A percentile compares a stretch with the other conserved stretches of the same genome.
Evolutionary conservation across 2,113 vertebrate species (phyloP).

Genomic region (Pimephales promelas): DNA sequence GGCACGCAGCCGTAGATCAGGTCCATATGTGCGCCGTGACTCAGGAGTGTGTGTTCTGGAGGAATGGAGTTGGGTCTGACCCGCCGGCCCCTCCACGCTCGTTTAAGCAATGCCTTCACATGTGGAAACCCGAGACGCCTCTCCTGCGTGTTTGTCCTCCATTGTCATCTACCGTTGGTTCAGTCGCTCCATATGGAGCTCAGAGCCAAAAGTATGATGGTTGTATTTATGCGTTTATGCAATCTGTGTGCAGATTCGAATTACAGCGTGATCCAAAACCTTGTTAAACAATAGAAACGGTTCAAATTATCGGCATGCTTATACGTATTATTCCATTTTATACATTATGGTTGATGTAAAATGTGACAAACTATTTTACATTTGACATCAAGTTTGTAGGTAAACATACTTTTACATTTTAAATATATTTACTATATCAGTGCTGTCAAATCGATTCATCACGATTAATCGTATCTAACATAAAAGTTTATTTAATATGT

Average conservation of each 20-base stretch:
- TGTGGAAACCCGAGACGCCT: slow-evolving; percentile 16
- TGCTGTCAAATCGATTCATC: no score
- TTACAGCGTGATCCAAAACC: background rate
- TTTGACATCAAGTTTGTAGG: no score
- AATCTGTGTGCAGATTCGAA: background rate
- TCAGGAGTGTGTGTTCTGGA: slow-evolving; percentile 36
- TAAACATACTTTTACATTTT: no score
- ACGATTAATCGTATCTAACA: no score
- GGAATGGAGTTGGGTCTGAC: slow-evolving; percentile 41
- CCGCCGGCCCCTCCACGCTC: slow-evolving; percentile 21
- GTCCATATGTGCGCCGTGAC: slow-evolving; percentile 26
- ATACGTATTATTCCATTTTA: background rate
- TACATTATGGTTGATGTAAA: background rate
- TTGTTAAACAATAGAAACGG: background rate
- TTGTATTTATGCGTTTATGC: slow-evolving; percentile 12
- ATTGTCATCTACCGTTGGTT: slow-evolving; percentile 14
- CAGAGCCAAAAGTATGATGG: background rate
- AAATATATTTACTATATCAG: no score
- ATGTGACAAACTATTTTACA: background rate
- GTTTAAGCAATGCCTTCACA: slow-evolving; percentile 25
- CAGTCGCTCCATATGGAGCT: slow-evolving; percentile 21
- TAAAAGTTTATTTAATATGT: no score
- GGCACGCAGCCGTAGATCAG: slow-evolving; percentile 39
- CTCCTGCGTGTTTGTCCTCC: slow-evolving; percentile 19
- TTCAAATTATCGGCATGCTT: slow-evolving; percentile 1